Conservation (phyloP, 2,797 vertebrate genomes). For the Etheostoma perlongum region DNA sequence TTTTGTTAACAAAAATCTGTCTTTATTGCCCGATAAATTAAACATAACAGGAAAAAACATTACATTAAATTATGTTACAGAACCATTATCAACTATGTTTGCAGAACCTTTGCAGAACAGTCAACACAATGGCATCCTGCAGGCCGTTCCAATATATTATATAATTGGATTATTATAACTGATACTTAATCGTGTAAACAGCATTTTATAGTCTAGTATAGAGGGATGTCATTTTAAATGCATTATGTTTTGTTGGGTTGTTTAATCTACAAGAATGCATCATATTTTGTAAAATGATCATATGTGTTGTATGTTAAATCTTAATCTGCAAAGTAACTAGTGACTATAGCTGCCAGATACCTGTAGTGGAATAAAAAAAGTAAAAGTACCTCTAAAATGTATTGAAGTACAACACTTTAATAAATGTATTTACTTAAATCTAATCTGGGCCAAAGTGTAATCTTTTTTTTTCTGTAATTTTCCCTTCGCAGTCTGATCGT, state of each 20-base stretch:
- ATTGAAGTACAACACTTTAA: neutral
- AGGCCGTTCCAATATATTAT: neutral
- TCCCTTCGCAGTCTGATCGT: conserved; percentile 82
- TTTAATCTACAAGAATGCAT: neutral
- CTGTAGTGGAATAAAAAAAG: neutral
- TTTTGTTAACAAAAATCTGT: too few relatives aligned
- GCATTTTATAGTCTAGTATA: neutral
- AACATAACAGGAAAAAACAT: too few relatives aligned
- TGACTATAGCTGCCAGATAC: neutral
- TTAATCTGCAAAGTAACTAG: neutral
- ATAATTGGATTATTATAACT: neutral
- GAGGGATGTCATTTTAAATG: neutral
- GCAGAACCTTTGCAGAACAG: too few relatives aligned
- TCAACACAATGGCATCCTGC: too few relatives aligned
- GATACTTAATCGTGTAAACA: neutral
- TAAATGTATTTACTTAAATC: neutral
- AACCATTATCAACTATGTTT: too few relatives aligned
- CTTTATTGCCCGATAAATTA: too few relatives aligned
- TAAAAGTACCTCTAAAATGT: neutral
- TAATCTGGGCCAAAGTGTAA: too few relatives aligned
- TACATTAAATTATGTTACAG: too few relatives aligned
- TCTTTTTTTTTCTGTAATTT: neutral
- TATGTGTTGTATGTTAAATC: neutral
- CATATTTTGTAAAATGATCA: neutral
- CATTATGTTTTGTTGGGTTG: neutral